Base-by-base conservation (phyloP, 2,797 vertebrate genomes). In the Aselliscus stoliczkanus region DNA sequence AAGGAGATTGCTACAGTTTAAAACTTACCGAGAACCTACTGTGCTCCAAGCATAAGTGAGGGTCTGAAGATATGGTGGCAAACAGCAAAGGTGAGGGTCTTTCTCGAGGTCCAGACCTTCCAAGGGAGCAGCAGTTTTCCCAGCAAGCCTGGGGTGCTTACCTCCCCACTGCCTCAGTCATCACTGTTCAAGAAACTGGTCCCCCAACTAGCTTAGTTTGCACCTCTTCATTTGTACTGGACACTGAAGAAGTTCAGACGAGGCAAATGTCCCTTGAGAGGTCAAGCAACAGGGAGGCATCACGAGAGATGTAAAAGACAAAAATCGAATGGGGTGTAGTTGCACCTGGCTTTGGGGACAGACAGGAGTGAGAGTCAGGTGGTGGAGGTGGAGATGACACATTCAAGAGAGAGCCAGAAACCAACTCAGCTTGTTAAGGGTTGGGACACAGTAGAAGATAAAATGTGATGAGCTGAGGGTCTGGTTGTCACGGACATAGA, bases 21-120 rank as follows among this genome's bases (percentile, higher is more conserved):
- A 89, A 82, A 37, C 9, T 12, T 39, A 4, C 50, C n/a, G 23
- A 82, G 69, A 29, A 85, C 4, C 20, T n/a, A 12, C n/a, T 72
- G 34, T 58, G 31, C 62, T 10, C 31, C 20, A 44, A 25, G 42
- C 31, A 9, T 69, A 58, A 44, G 23, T 1, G 0, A 54, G 64
- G 18, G 31, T 7, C 80, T 80, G 20, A 34, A 50, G 7, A 31
- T 31, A 27, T 3, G 0, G 65, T 29, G 39, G 10, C 17, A 25
- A 12, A 39, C 25, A 6, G 79, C 27, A 72, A 60, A 83, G 31
- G 14, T 2, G 67, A 89, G n/a, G 25, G 29, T 65, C 31, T 39
- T 1, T 25, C 80, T 52, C 0, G 0, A 17, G 34, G 21, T 4
- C 65, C 4, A 10, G 10, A 7, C 39, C 37, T 42, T n/a, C 14